A percentile compares a stretch with the other conserved stretches of the same genome.
These are phyloP conservation scores for Drosophila seguyi DNA, from an alignment of 1,140 invertebrate species.

Conservation along the genomic window DNA sequence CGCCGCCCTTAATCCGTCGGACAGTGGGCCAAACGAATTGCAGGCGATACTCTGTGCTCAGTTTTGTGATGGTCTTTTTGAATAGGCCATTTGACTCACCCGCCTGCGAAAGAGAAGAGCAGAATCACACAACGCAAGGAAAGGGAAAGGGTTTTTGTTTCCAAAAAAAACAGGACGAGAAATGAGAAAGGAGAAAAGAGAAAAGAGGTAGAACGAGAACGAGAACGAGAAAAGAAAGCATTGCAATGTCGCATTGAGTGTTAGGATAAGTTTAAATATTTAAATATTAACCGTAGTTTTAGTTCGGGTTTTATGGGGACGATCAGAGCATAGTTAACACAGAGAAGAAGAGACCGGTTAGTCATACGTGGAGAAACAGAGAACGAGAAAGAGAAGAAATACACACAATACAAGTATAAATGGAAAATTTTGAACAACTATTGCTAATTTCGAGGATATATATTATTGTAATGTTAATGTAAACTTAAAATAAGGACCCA, in stretches of 20 bases:
- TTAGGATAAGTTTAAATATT: conserved; percentile 46
- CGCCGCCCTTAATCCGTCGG: conserved; percentile 85
- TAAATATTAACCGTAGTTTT: conserved; percentile 34
- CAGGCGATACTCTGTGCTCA: conserved; percentile 94
- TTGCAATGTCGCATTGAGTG: conserved; percentile 61
- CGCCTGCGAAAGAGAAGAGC: conserved; percentile 85
- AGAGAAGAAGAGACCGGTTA: conserved; percentile 61
- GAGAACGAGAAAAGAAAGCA: conserved; percentile 56
- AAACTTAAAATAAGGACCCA: conserved; percentile 1
- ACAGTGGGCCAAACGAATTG: conserved; percentile 95
- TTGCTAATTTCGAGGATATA: conserved; percentile 41
- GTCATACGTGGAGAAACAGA: conserved; percentile 54
- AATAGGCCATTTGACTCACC: conserved; percentile 87
- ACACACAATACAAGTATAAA: conserved; percentile 80
- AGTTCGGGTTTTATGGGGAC: conserved; percentile 27
- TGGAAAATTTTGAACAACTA: conserved; percentile 66
- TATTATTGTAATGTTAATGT: neutral
- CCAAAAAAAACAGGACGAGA: conserved; percentile 23
- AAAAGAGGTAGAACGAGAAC: conserved; percentile 35
- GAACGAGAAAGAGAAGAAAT: conserved; percentile 69
- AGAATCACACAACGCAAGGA: conserved; percentile 75
- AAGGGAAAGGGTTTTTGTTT: conserved; percentile 29
- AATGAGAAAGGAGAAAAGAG: conserved; percentile 45
- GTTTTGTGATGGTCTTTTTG: conserved; percentile 90
- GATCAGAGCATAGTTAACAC: conserved; percentile 68